Base-by-base conservation (phyloP, 2,797 vertebrate genomes). In the Neosilurus hyrtlii region DNA sequence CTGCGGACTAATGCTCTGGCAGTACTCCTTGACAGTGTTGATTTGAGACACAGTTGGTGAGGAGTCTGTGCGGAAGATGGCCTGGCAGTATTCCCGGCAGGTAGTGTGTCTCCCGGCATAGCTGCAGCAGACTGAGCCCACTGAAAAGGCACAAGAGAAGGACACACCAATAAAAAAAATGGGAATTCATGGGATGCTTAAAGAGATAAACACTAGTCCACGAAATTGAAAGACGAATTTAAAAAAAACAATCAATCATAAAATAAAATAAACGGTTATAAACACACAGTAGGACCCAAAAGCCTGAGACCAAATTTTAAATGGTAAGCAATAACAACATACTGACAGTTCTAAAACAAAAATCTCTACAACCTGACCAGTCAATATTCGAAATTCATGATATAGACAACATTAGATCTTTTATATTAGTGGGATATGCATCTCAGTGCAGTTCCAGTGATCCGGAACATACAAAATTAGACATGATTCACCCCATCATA, bases 1-100 rank as follows among this genome's bases (percentile, higher is more conserved):
- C 87, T 96, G 95, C n/a, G 96, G 91, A 72, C 97, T 98, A 89
- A 98, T 93, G 65, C 95, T 96, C 30, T 96, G 96, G 90, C 97
- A 99, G 88, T 97, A 99, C 83, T 95, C 97, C 89, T 95, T 96
- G 88, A 99, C 96, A 0, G 97, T 95, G 86, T 94, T 98, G 90
- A 99, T 99, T 91, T 99, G 98, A 59, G 97, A 99, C 43, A 96
- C 94, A 0, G 96, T 97, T 82, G 98, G 98, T 62, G 97, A 97
- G 0, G 97, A 98, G 92, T 99, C 98, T 1, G 97, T 99, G 87
- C 98, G 95, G 92, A 99, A 99, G 93, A 99, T 99, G 83, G 98
- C 98, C 92, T 99, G 97, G 88, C 98, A 99, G 89, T 97, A 99
- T 83, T 99, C 97, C 61, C 97, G 93, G 84, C 98, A 99, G 92